phyloP scores from a whole-genome alignment of 2,113 vertebrate species.

The Turnix velox region DNA sequence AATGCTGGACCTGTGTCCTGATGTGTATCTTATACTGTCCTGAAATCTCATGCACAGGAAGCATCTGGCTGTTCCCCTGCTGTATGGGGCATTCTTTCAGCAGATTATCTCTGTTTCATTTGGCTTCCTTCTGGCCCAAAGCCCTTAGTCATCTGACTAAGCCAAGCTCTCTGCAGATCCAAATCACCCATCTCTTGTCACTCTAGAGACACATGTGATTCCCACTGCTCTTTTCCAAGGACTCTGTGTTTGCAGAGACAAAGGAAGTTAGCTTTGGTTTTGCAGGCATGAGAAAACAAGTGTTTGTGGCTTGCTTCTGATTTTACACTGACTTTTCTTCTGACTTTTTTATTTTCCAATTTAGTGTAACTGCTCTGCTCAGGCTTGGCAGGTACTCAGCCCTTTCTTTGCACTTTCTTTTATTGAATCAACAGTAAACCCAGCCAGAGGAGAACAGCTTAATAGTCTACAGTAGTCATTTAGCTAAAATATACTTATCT shows the following conservation, averaged over 20 bases:
- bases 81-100: not conserved
- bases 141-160: conserved; percentile 30
- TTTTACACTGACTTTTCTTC: not conserved
- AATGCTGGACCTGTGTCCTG: not conserved
- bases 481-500: not conserved
- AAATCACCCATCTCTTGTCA: not conserved
- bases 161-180: not conserved
- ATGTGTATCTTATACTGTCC: not conserved
- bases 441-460: not conserved
- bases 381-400: not conserved
- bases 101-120: not conserved
- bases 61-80: conserved; percentile 3
- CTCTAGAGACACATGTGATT: not conserved
- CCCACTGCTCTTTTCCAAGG: not conserved
- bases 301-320: not conserved
- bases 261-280: not conserved
- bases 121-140: not conserved
- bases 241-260: not conserved
- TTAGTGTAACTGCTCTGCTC: not conserved
- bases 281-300: not conserved
- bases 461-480: not conserved
- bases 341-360: not conserved
- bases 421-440: conserved; percentile 22
- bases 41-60: conserved; percentile 4
- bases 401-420: not conserved